Evolutionary conservation across 2,888 invertebrate species (phyloP).

Genomic region (Macrophya annulata): DNA sequence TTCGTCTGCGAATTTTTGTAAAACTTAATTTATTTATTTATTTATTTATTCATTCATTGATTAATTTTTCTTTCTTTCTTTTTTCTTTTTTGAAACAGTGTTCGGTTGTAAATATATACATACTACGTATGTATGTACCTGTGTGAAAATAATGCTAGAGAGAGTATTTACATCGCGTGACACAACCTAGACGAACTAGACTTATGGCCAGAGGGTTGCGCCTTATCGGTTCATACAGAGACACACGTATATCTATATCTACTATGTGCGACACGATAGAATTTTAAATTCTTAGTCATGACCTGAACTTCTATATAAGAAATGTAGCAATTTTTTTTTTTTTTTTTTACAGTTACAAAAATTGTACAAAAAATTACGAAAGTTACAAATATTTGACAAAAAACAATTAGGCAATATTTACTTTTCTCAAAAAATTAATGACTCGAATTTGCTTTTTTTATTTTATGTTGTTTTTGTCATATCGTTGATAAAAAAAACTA

Average conservation of each 20-base stretch:
- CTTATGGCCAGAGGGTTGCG: background rate
- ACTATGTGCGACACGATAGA: background rate
- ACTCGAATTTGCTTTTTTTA: no score
- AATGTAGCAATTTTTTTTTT: background rate
- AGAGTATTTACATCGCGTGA: background rate
- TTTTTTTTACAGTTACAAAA: no score
- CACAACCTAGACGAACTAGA: constrained; percentile 5
- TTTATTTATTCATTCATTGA: background rate
- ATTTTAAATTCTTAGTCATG: constrained; percentile 5
- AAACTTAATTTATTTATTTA: background rate
- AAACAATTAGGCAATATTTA: no score
- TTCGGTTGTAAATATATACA: background rate
- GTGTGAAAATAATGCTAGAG: constrained; percentile 10
- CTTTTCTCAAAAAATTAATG: no score
- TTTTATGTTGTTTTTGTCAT: no score
- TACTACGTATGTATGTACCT: background rate
- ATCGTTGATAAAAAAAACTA: no score
- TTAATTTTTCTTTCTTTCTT: background rate
- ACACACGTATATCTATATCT: background rate
- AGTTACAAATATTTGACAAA: no score
- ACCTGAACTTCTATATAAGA: background rate
- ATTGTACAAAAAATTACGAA: no score
- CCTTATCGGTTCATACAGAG: background rate
- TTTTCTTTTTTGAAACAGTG: background rate
- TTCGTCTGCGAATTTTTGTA: background rate